Percentiles rank a stretch among this genome's conserved stretches.
These are phyloP conservation scores for Brenthis hecate DNA, from an alignment of 2,888 invertebrate genomes.

Conservation along the genomic window DNA sequence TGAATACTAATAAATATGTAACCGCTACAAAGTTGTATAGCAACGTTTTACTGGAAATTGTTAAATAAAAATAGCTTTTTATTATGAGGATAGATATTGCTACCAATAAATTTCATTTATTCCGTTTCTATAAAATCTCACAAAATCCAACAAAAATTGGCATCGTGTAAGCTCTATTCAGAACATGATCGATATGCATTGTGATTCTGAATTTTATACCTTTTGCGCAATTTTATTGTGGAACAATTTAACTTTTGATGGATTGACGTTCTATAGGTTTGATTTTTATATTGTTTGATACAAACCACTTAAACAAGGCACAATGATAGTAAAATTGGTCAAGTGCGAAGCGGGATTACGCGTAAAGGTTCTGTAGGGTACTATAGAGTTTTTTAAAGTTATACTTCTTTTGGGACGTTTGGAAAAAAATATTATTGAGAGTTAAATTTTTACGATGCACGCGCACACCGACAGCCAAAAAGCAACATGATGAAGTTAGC, in stretches of 20 bases:
- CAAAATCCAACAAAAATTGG: slow-evolving; percentile 21
- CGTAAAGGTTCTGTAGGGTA: too few species aligned
- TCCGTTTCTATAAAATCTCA: slow-evolving; percentile 11
- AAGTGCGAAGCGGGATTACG: too few species aligned
- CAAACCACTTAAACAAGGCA: too few species aligned
- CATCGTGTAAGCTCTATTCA: slow-evolving; percentile 18
- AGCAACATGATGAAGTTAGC: too few species aligned
- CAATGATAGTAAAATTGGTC: too few species aligned
- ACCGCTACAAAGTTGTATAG: neutral
- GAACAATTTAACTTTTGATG: slow-evolving; percentile 22
- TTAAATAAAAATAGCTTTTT: slow-evolving; percentile 6
- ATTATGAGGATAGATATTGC: slow-evolving; percentile 4
- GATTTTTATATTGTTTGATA: slow-evolving; percentile 15
- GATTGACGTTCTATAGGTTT: slow-evolving; percentile 21
- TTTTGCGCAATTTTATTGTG: slow-evolving; percentile 29
- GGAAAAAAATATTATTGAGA: too few species aligned
- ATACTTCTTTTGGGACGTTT: too few species aligned
- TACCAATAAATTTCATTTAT: neutral
- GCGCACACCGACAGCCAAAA: too few species aligned
- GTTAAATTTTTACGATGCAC: too few species aligned
- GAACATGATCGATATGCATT: slow-evolving; percentile 32
- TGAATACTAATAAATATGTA: neutral
- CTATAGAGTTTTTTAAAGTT: too few species aligned
- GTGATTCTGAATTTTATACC: slow-evolving; percentile 32
- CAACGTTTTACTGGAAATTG: slow-evolving; percentile 4